A percentile compares a stretch with the other conserved stretches of the same genome.
Evolutionary conservation across 2,797 vertebrate genomes (phyloP).

Genomic region (Tolypeutes matacus): DNA sequence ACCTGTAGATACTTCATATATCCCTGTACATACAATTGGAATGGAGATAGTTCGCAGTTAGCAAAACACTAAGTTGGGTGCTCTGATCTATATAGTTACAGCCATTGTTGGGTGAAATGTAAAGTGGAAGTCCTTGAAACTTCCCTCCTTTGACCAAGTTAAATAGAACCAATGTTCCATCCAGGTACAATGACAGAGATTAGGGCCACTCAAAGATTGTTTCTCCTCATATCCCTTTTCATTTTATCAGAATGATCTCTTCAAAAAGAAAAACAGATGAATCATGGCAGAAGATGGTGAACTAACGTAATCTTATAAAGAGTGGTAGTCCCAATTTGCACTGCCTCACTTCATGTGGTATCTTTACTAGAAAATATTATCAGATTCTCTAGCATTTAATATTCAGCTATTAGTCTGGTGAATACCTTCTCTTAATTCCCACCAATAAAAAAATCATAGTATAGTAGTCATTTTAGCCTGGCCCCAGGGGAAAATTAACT

Average conservation of each 20-base stretch:
- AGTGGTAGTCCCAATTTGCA: neutral
- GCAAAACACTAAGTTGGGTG: neutral
- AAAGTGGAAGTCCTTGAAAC: neutral
- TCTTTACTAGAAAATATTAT: neutral
- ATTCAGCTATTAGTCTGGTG: neutral
- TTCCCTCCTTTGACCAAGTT: neutral
- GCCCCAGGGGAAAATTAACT: neutral
- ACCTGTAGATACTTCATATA: neutral
- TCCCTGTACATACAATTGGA: neutral
- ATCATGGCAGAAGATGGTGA: neutral
- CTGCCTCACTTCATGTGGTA: neutral
- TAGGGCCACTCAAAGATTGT: neutral
- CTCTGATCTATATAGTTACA: neutral
- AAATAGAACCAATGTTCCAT: neutral
- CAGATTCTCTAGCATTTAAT: neutral
- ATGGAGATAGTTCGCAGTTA: neutral
- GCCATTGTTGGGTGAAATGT: neutral
- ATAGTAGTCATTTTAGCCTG: neutral
- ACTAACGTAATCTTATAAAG: neutral
- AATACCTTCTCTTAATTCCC: neutral
- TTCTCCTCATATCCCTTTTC: neutral
- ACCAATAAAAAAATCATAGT: neutral
- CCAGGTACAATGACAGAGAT: neutral
- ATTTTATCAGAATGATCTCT: neutral
- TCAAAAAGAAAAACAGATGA: neutral